phyloP scores from a whole-genome alignment of 2,797 vertebrate species.

The Dendrocincla fuliginosa region DNA sequence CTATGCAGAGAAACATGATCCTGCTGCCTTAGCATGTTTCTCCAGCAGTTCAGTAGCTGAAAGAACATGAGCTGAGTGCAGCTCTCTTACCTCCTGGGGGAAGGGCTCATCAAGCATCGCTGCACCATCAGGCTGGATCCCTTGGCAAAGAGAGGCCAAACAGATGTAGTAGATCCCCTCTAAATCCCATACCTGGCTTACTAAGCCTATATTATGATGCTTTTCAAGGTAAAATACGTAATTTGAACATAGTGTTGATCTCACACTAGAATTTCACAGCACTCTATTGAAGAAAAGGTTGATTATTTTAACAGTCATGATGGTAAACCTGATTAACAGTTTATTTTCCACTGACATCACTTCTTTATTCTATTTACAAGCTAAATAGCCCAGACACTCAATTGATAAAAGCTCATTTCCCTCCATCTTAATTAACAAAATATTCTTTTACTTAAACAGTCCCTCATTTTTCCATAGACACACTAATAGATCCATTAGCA shows the following conservation, averaged over 20 bases:
- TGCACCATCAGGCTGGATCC: neutral
- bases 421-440: conserved; percentile 68
- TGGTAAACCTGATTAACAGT: conserved; percentile 52
- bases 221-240: neutral
- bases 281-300: neutral
- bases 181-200: neutral
- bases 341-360: conserved; percentile 65
- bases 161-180: neutral
- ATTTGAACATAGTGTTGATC: neutral
- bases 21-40: neutral
- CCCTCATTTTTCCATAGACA: conserved; percentile 59
- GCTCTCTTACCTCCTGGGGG: neutral
- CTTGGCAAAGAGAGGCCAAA: neutral
- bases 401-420: conserved; percentile 67
- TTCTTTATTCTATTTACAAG: conserved; percentile 66
- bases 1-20: neutral
- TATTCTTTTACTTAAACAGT: conserved; percentile 73
- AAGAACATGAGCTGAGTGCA: neutral
- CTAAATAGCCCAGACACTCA: conserved; percentile 61
- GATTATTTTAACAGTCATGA: conserved; percentile 45
- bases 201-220: neutral
- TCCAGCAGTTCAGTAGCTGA: neutral
- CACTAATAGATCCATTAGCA: conserved; percentile 69
- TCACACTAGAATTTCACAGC: neutral
- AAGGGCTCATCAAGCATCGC: neutral